Evolutionary conservation across 2,797 vertebrate genomes (phyloP).

Genomic region (Leptatherina wallacei): DNA sequence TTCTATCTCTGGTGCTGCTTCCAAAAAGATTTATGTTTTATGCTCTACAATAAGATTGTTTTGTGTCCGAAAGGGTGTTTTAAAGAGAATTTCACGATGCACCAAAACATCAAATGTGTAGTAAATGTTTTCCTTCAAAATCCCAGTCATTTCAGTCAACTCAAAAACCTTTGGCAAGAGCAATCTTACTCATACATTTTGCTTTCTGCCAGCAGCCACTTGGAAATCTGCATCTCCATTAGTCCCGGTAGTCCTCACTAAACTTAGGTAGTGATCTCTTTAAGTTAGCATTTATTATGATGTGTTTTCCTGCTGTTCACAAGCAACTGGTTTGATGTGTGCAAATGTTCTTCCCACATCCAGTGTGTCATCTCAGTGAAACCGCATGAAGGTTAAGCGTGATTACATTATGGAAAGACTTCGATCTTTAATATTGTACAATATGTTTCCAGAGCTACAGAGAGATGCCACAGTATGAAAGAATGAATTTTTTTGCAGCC

Average conservation of each 20-base stretch:
- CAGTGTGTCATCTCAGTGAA: slow-evolving; percentile 26
- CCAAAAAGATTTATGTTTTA: slow-evolving; percentile 44
- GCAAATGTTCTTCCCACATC: slow-evolving; percentile 22
- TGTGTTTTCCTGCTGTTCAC: slow-evolving; percentile 29
- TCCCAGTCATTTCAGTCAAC: slow-evolving; percentile 20
- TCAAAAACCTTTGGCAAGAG: slow-evolving; percentile 40
- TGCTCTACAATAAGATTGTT: slow-evolving; percentile 25
- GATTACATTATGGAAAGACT: slow-evolving; percentile 40
- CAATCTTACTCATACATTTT: slow-evolving; percentile 49
- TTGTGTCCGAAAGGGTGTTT: slow-evolving; percentile 34
- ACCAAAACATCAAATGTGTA: slow-evolving; percentile 7
- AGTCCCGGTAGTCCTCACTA: slow-evolving; percentile 19
- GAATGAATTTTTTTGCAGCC: background rate
- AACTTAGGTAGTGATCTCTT: slow-evolving; percentile 26
- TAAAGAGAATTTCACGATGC: slow-evolving; percentile 14
- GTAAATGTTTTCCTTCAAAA: slow-evolving; percentile 28
- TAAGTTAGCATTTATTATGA: slow-evolving; percentile 23
- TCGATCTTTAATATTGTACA: slow-evolving; percentile 18
- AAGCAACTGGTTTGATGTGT: slow-evolving; percentile 9
- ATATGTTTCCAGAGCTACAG: slow-evolving; percentile 30
- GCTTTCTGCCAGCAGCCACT: slow-evolving; percentile 37
- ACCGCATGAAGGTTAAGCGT: slow-evolving; percentile 20
- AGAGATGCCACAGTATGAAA: slow-evolving; percentile 7
- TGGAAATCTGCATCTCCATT: slow-evolving; percentile 33
- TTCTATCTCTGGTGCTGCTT: slow-evolving; percentile 37